phyloP scores from a whole-genome alignment of 2,113 vertebrate species.

The Xenotilapia leptura region DNA sequence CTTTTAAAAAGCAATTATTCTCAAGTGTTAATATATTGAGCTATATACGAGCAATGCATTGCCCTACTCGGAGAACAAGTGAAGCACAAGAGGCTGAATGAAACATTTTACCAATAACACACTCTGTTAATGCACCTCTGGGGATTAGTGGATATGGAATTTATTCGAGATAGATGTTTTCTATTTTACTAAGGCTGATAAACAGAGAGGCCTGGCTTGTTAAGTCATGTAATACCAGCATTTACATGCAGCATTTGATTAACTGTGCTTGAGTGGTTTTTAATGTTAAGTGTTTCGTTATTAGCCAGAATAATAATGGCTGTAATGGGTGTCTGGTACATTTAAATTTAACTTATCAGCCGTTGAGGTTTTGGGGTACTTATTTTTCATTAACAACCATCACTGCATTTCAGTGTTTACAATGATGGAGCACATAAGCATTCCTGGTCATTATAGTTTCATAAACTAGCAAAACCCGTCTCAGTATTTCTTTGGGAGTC shows the following conservation, averaged over 20 bases:
- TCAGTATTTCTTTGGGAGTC: conserved; percentile 53
- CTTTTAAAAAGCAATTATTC: conserved; percentile 6
- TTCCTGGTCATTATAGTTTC: neutral
- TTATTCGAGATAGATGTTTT: neutral
- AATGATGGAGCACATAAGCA: neutral
- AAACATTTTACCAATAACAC: neutral
- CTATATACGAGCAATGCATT: neutral
- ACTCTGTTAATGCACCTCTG: neutral
- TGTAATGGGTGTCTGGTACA: neutral
- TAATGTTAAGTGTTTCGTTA: neutral
- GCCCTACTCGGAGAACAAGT: neutral
- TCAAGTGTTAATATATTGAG: conserved; percentile 3
- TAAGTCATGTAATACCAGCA: neutral
- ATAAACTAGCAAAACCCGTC: conserved; percentile 47
- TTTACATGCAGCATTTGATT: neutral
- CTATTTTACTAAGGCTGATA: neutral
- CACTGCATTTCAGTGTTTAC: neutral
- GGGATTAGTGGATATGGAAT: neutral
- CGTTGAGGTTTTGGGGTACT: neutral
- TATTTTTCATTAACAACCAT: neutral
- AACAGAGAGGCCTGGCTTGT: neutral
- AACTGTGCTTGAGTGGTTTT: neutral
- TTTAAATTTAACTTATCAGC: neutral
- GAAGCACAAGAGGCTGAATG: conserved; percentile 3
- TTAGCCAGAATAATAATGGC: neutral